A percentile compares a stretch with the other conserved stretches of the same genome.
Evolutionary conservation across 2,113 vertebrate genomes (phyloP).

Genomic region (Rhynchomys soricoides): DNA sequence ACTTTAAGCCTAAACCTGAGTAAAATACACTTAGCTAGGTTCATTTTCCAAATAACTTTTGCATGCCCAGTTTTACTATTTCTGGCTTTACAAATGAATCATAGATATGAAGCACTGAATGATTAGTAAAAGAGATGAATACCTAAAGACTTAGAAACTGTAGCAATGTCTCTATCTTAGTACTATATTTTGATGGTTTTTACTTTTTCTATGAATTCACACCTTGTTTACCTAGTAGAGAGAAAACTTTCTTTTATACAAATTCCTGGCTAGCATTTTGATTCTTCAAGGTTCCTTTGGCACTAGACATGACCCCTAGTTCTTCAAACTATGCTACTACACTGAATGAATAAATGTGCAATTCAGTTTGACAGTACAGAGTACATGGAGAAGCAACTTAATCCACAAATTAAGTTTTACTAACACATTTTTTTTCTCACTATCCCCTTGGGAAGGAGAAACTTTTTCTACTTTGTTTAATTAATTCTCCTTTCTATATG

Average conservation of each 20-base stretch:
- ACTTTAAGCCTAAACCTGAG: not conserved
- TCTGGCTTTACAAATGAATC: not conserved
- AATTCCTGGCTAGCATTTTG: not conserved
- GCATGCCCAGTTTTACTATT: not conserved
- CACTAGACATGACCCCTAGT: not conserved
- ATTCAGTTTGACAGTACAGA: not conserved
- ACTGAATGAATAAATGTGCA: not conserved
- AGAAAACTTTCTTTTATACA: not conserved
- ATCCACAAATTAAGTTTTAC: not conserved
- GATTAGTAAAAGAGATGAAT: not conserved
- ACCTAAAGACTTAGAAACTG: not conserved
- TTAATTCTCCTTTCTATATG: not conserved
- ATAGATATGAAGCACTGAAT: not conserved
- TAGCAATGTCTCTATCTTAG: not conserved
- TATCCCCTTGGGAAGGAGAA: not conserved
- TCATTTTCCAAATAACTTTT: not conserved
- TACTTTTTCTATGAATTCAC: not conserved
- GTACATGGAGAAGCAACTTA: fast-evolving
- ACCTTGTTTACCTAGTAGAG: not conserved
- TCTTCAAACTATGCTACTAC: not conserved
- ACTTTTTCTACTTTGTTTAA: not conserved
- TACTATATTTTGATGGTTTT: not conserved
- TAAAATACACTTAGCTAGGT: not conserved
- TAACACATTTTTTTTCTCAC: not conserved
- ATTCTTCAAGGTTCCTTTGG: not conserved